Percentiles rank a stretch among this genome's conserved stretches.
Conservation (phyloP, 2,797 vertebrate species). For the Sebastes jordani region DNA sequence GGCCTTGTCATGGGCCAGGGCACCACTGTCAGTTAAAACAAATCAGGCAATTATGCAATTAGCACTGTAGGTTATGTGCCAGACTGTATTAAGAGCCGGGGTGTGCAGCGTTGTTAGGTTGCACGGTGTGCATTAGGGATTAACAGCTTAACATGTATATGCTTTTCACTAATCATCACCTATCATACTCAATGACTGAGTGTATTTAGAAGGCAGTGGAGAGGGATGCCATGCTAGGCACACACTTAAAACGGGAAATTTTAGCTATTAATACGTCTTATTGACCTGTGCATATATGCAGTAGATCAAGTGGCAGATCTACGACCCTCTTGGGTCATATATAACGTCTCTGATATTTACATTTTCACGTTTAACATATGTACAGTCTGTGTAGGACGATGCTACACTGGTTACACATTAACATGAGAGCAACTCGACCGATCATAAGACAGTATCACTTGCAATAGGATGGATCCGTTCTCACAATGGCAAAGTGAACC, state of each 20-base stretch:
- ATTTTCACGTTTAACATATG: slow-evolving; percentile 8
- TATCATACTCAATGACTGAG: slow-evolving; percentile 57
- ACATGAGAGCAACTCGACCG: slow-evolving; percentile 13
- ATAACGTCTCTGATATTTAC: slow-evolving; percentile 4
- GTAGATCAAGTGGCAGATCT: slow-evolving; percentile 18
- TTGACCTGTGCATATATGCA: slow-evolving; percentile 13
- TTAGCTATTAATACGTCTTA: slow-evolving; percentile 18
- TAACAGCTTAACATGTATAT: slow-evolving; percentile 61
- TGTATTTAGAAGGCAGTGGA: slow-evolving; percentile 33
- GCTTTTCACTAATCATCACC: slow-evolving; percentile 71
- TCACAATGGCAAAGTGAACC: slow-evolving; percentile 78
- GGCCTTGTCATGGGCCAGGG: slow-evolving; percentile 88
- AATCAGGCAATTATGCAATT: slow-evolving; percentile 85
- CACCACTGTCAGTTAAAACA: slow-evolving; percentile 87
- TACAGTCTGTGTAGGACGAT: slow-evolving; percentile 10
- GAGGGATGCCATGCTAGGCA: not conserved
- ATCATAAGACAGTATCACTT: slow-evolving; percentile 55
- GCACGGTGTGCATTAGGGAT: slow-evolving; percentile 65
- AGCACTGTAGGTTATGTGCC: slow-evolving; percentile 75
- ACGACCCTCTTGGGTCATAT: slow-evolving; percentile 19
- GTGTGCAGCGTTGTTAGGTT: slow-evolving; percentile 48
- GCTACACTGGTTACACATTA: slow-evolving; percentile 15
- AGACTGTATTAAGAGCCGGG: slow-evolving; percentile 75
- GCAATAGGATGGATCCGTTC: slow-evolving; percentile 55
- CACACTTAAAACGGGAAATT: slow-evolving; percentile 7